Evolutionary conservation across 2,113 vertebrate genomes (phyloP), one percentile per base, ranked within the genome.

Genomic region (Lepisosteus oculatus): DNA sequence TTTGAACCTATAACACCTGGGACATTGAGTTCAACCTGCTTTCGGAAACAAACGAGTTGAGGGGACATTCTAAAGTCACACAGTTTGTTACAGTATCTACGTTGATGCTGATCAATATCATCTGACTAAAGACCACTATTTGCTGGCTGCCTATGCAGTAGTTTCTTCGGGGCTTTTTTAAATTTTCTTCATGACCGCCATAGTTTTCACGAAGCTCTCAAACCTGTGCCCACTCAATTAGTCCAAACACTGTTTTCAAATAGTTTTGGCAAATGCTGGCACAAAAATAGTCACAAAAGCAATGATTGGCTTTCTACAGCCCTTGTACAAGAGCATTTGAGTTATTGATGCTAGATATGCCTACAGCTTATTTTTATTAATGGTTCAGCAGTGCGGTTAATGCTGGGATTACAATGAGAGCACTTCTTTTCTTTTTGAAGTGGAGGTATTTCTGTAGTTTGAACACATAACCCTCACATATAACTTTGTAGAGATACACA

Each of bases 291-390:
- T 72, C 72, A 77, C 68, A 81, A 80, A 85, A 85, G 78, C 61
- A 72, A 74, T 78, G 76, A 85, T 80, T 78, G 82, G 77, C 84
- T 87, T 84, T 88, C 78, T 86, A 79, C 84, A 81, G 83, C 87
- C 87, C 72, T 78, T 80, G 85, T 90, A 86, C 74, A 84, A 77
- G 89, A 90, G 84, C 75, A 73, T 79, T 72, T 78, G 81, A 91
- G 88, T 92, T 86, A 84, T 83, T 88, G 84, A 91, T 81, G 79
- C 90, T 90, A 86, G 88, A 89, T 90, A 86, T 85, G 86, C 91
- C 89, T 88, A 71, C 79, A 85, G 87, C 88, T 79, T 84, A 84
- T 84, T 82, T 89, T 85, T 85, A 82, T 81, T 67, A 86, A 78
- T 82, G 84, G 81, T 76, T 81, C 78, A 81, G 85, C 83, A 89